phyloP scores from a whole-genome alignment of 2,888 invertebrate species.

The Psylliodes chrysocephalus region DNA sequence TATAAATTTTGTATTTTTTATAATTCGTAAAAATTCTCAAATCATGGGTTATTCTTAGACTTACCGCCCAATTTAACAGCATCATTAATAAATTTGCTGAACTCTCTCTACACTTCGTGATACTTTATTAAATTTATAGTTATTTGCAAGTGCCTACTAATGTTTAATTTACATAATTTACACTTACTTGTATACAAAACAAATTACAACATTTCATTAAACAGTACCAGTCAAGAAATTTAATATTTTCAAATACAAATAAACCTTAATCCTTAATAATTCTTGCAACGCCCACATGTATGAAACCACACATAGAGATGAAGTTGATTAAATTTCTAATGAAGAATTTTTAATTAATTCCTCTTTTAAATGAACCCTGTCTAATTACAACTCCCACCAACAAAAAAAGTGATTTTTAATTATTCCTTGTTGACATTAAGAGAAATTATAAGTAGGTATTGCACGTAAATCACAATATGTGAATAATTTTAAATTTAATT shows the following conservation, averaged over 20 bases:
- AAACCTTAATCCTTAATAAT: not conserved
- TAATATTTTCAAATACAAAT: not conserved
- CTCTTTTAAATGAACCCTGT: constrained; percentile 1
- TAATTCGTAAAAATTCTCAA: no score
- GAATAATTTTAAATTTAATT: constrained; percentile 8
- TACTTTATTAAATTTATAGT: not conserved
- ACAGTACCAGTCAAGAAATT: not conserved
- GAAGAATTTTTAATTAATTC: constrained; percentile 13
- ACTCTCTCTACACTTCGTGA: no score
- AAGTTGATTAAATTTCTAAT: constrained; percentile 3
- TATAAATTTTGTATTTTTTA: no score
- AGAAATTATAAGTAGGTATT: not conserved
- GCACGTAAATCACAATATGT: not conserved
- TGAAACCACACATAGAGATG: not conserved
- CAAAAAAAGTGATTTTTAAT: constrained; percentile 4
- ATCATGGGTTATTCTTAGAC: no score
- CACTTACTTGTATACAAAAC: not conserved
- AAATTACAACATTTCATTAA: not conserved
- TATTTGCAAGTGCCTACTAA: not conserved
- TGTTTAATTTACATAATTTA: not conserved
- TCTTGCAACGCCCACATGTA: constrained; percentile 3
- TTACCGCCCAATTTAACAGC: no score
- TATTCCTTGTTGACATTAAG: not conserved
- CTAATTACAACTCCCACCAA: constrained; percentile 1
- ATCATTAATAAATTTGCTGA: no score